A percentile compares a stretch with the other conserved stretches of the same genome.
These are phyloP conservation scores for Mallotus villosus DNA, from an alignment of 2,797 vertebrate species.

Conservation along the genomic window DNA sequence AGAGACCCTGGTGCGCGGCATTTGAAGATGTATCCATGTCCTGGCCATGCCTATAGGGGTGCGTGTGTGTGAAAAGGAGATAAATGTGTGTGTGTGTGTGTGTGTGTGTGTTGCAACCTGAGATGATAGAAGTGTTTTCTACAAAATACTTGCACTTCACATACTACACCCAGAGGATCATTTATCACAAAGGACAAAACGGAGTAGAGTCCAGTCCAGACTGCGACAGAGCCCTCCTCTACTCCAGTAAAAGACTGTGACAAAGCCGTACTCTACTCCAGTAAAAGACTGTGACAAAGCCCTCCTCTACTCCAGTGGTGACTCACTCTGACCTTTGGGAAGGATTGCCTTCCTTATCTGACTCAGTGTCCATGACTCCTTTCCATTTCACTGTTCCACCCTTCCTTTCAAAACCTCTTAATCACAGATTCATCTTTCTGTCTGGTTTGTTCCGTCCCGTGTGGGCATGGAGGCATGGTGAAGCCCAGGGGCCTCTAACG, in stretches of 20 bases:
- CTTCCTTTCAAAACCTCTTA: background rate
- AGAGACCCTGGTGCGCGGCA: slow-evolving; percentile 53
- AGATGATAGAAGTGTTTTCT: slow-evolving; percentile 40
- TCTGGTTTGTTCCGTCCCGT: slow-evolving; percentile 1
- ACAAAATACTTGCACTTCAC: background rate
- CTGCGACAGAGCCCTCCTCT: too few relatives aligned
- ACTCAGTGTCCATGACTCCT: slow-evolving; percentile 9
- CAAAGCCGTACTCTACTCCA: too few relatives aligned
- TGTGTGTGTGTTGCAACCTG: slow-evolving; percentile 15
- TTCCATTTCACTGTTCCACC: slow-evolving; percentile 16
- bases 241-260: too few relatives aligned
- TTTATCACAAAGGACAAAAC: too few relatives aligned
- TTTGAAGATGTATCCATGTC: slow-evolving; percentile 42
- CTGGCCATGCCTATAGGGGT: slow-evolving; percentile 6
- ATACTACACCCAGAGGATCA: too few relatives aligned
- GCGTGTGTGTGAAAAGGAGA: slow-evolving; percentile 6
- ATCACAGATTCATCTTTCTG: background rate
- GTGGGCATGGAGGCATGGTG: too few relatives aligned
- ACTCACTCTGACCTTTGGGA: too few relatives aligned
- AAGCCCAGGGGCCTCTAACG: too few relatives aligned
- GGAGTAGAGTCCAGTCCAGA: too few relatives aligned
- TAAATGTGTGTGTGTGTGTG: slow-evolving; percentile 13
- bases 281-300: too few relatives aligned
- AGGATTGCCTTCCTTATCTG: too few relatives aligned
- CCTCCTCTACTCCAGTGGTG: too few relatives aligned